Evolutionary conservation across 2,113 vertebrate species (phyloP), one percentile per base, ranked within the genome.

Genomic region (Egretta garzetta): DNA sequence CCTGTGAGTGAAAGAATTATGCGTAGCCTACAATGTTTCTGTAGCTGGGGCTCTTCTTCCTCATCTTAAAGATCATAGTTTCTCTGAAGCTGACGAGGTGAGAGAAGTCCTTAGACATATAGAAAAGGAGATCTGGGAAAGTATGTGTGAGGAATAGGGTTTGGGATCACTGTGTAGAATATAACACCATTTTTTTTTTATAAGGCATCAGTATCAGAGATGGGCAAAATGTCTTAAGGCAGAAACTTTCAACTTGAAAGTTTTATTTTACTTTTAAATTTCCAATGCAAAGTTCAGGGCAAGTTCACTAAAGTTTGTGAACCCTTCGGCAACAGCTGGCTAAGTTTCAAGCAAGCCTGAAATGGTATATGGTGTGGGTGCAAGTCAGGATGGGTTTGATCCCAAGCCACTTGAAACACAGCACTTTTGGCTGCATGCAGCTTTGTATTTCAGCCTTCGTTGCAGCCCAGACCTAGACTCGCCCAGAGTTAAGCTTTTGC

Each of bases 271-370:
- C 28, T n/a, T 92, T 80, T 84, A 70, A 14, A 81, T 80, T 88
- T 93, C 92, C 85, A 94, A 59, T 39, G 12, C 67, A 94, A 96
- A 95, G 90, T 96, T 97, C 82, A 88, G 59, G 59, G 19, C 63
- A 67, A 90, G 88, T 93, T 96, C 74, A 88, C 43, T 53, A 2
- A 66, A 93, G 77, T 96, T 80, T 72, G 43, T 92, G 90, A 95
- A 91, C 77, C 37, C 59, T 85, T 85, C 62, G 86, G 85, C 49
- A 90, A 2, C 10, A 37, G 24, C 21, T 92, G 90, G 79, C 60
- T 18, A 53, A 50, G n/a, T 73, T 83, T 85, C 37, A 83, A 66
- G 35, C 13, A 35, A 91, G 84, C 67, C 50, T 86, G 62, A 81
- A 87, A 79, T 58, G 62, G 32, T 39, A 33, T 90, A 83, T 86